Evolutionary conservation across 2,113 vertebrate species (phyloP), one percentile per base, ranked within the genome.

Genomic region (Dunckerocampus dactyliophorus): DNA sequence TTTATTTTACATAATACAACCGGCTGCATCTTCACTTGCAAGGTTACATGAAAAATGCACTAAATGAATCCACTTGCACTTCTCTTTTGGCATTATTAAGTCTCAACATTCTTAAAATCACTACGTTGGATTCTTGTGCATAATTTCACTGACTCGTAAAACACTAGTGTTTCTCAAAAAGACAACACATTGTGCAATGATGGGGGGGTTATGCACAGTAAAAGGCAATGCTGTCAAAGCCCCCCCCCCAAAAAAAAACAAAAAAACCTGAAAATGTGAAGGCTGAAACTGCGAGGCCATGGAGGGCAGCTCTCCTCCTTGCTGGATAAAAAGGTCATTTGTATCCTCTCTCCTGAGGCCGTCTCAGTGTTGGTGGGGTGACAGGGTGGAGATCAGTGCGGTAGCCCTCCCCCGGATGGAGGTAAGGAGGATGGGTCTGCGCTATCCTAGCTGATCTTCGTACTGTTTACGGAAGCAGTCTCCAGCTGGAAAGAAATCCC

Each of bases 401-500:
- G 67, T 66, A 65, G 72, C 71, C 58, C 55, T 62, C 64, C 47
- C 57, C 48, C 48, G 22, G 52, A 71, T 1, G 43, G 74, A 78
- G 63, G 46, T 59, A 67, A 64, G 57, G 60, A 63, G 16, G 47
- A 51, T n/a, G 42, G 10, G 11, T 67, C 56, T 19, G 47, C 47
- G 82, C 78, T 92, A 98, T 64, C 95, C 93, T 55, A 98, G 93
- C 81, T 94, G 96, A 86, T 98, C 97, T 84, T 98, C 95, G 3
- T 98, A 97, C 75, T 99, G 97, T 90, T 99, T 99, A 45, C 97
- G 92, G 86, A 99, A 99, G 88, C 96, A 99, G 70, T 99, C 97
- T 16, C 97, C 97, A 21, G 95, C 97, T 15, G 97, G 96, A 85
- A 99, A 99, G 67, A 99, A 99, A 72, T 99, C 97, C 97, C 96